Conservation (phyloP, 2,888 invertebrate species). For the Amiota communis region DNA sequence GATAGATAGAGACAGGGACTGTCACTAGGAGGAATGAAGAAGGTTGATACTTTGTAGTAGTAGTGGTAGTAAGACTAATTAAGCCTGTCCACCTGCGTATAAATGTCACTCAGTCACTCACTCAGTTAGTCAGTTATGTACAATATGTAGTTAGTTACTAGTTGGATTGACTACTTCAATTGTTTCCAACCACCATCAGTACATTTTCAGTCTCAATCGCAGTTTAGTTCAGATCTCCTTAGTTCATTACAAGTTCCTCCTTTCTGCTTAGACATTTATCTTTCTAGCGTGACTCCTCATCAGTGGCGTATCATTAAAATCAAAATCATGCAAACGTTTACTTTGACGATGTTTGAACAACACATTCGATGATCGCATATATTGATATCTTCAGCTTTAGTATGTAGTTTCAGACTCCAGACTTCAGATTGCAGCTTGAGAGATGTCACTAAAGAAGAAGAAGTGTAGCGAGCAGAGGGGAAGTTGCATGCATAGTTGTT, state of each 20-base stretch:
- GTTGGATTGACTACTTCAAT: not conserved
- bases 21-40: not conserved
- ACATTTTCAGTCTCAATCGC: too few species aligned
- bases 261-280: not conserved
- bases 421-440: too few species aligned
- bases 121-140: not conserved
- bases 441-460: conserved; percentile 15
- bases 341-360: conserved; percentile 11
- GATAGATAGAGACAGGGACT: not conserved
- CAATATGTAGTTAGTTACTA: not conserved
- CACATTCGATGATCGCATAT: not conserved
- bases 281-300: not conserved
- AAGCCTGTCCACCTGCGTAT: conserved; percentile 10
- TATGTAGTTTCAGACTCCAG: too few species aligned
- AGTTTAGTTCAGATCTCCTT: not conserved
- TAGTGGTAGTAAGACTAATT: conserved; percentile 16
- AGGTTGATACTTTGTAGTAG: too few species aligned
- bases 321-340: conserved; percentile 67
- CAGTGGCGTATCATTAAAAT: conserved; percentile 53
- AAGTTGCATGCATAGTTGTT: not conserved
- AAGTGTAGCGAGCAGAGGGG: conserved; percentile 5
- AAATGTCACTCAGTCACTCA: conserved; percentile 6
- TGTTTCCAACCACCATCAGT: too few species aligned
- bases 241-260: not conserved
- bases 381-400: not conserved